Percentiles rank a stretch among this genome's conserved stretches.
phyloP scores from a whole-genome alignment of 2,113 vertebrate genomes.

The Podiceps cristatus region DNA sequence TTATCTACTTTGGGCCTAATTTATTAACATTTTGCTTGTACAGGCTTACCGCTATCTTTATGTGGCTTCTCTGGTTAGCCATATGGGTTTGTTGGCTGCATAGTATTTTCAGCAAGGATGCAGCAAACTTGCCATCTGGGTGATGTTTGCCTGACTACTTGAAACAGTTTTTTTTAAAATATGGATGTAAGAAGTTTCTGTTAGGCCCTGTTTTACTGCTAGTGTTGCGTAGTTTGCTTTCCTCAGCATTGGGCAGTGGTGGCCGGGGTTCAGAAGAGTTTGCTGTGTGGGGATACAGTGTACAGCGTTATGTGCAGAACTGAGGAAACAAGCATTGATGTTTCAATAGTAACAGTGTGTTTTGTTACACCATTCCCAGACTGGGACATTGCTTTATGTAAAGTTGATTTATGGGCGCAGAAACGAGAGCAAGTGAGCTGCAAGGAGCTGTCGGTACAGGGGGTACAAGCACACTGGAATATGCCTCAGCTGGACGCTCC shows the following conservation, averaged over 20 bases:
- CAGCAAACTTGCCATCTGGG: constrained; percentile 50
- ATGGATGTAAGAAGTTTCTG: background rate
- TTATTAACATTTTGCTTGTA: constrained; percentile 41
- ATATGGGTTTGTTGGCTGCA: constrained; percentile 46
- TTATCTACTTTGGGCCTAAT: constrained; percentile 9
- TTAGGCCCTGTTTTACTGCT: background rate
- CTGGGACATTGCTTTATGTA: background rate
- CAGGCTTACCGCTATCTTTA: background rate
- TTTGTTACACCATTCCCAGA: background rate
- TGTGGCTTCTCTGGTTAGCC: constrained; percentile 18
- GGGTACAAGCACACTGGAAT: background rate
- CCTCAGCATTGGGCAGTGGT: rapidly evolving
- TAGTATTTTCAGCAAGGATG: constrained; percentile 30
- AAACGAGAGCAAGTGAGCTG: background rate
- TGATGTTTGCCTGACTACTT: background rate
- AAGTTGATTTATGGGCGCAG: background rate
- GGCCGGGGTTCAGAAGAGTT: rapidly evolving
- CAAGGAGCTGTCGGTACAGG: background rate
- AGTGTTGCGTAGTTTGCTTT: background rate
- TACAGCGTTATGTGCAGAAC: background rate
- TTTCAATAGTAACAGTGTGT: background rate
- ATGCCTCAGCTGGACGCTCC: background rate
- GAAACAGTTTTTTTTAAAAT: background rate
- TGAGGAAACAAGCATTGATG: background rate
- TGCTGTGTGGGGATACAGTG: too few relatives aligned